Evolutionary conservation across 2,888 invertebrate species (phyloP).

Genomic region (Acronicta leporina): DNA sequence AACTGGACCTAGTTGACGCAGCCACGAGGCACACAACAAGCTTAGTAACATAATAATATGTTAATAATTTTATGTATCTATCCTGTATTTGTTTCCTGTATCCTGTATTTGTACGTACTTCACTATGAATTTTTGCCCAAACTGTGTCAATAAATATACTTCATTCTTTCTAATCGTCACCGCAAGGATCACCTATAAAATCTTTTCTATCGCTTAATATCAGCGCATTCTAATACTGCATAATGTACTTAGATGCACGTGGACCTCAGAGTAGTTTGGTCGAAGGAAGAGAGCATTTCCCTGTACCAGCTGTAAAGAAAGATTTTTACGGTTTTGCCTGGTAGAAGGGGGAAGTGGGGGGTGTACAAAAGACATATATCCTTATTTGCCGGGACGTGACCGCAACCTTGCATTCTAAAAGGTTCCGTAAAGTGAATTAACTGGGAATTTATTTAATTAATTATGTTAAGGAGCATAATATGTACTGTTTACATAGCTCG

Average conservation of each 20-base stretch:
- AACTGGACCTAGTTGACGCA: too few relatives aligned
- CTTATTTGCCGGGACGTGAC: conserved; percentile 82
- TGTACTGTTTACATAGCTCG: conserved; percentile 10
- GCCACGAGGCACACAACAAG: too few relatives aligned
- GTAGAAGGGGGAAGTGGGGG: conserved; percentile 28
- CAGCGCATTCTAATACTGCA: conserved; percentile 68
- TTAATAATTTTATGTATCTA: too few relatives aligned
- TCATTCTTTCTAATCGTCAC: too few relatives aligned
- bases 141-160: too few relatives aligned
- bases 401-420: conserved; percentile 76
- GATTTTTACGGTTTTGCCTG: conserved; percentile 79
- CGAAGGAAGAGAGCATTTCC: conserved; percentile 79
- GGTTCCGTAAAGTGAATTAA: conserved; percentile 63
- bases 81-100: too few relatives aligned
- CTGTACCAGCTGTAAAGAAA: conserved; percentile 81
- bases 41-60: too few relatives aligned
- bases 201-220: conserved; percentile 54
- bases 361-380: conserved; percentile 69
- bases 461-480: conserved; percentile 43
- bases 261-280: conserved; percentile 68
- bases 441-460: conserved; percentile 50
- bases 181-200: conserved; percentile 32
- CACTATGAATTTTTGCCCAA: too few relatives aligned
- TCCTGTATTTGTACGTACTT: too few relatives aligned
- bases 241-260: conserved; percentile 62